These are phyloP conservation scores for Falcaria lacertinaria DNA, from an alignment of 2,888 invertebrate genomes.

Conservation along the genomic window DNA sequence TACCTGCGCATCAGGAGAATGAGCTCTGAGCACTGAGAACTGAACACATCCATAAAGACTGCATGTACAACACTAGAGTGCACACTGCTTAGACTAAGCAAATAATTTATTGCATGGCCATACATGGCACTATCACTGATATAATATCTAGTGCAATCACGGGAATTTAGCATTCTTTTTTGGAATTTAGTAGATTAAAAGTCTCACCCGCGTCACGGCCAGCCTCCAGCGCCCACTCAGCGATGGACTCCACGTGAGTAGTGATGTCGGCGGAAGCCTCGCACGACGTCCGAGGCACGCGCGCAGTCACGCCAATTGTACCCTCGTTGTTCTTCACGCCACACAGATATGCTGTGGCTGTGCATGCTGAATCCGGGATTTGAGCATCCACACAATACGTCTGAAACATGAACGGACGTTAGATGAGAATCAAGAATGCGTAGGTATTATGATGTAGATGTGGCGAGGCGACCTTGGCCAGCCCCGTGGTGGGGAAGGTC, in stretches of 20 bases:
- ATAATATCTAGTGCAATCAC: too few relatives aligned
- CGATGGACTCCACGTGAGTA: constrained; percentile 82
- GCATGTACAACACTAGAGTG: too few relatives aligned
- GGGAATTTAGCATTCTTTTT: too few relatives aligned
- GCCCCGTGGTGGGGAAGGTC: constrained; percentile 78
- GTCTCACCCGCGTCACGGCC: constrained; percentile 49
- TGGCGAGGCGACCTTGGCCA: constrained; percentile 82
- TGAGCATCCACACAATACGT: constrained; percentile 80
- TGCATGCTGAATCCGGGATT: constrained; percentile 85
- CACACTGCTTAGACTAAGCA: too few relatives aligned
- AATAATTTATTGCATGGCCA: too few relatives aligned
- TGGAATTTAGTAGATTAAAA: too few relatives aligned
- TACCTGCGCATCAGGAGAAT: constrained; percentile 46
- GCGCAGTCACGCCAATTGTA: constrained; percentile 82
- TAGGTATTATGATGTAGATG: too few relatives aligned
- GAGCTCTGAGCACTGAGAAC: too few relatives aligned
- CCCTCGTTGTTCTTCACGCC: constrained; percentile 82
- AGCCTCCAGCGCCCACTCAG: constrained; percentile 80
- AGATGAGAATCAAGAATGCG: too few relatives aligned
- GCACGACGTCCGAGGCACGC: constrained; percentile 80
- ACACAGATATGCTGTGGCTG: constrained; percentile 82
- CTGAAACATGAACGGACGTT: too few relatives aligned
- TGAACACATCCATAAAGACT: too few relatives aligned
- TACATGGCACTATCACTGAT: too few relatives aligned
- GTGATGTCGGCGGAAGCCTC: constrained; percentile 63